Percentiles rank a stretch among this genome's conserved stretches.
phyloP scores from a whole-genome alignment of 2,797 vertebrate species.

The Parotocinclus haroldoi region DNA sequence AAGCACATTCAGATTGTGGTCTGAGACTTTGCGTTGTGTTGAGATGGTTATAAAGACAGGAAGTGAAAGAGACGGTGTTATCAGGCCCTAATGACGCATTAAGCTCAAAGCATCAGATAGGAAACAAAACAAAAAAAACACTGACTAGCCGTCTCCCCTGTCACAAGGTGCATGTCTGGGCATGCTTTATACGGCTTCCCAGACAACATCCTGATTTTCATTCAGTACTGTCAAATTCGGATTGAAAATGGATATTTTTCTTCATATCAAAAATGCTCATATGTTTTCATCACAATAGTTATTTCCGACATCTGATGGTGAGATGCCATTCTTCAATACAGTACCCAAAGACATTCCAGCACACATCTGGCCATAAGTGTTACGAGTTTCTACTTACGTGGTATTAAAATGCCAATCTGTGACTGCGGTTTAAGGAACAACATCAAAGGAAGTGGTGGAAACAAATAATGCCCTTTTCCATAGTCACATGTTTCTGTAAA shows the following conservation, averaged over 20 bases:
- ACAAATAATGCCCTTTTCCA: constrained; percentile 56
- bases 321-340: background rate
- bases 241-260: background rate
- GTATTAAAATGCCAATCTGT: background rate
- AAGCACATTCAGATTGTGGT: constrained; percentile 12
- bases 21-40: constrained; percentile 48
- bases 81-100: constrained; percentile 72
- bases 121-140: constrained; percentile 72
- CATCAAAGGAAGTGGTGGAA: constrained; percentile 4
- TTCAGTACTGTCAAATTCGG: background rate
- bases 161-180: constrained; percentile 68
- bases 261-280: too few species aligned
- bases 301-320: too few species aligned
- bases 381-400: background rate
- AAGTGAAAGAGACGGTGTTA: constrained; percentile 76
- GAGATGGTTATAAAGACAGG: constrained; percentile 67
- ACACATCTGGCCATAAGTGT: background rate
- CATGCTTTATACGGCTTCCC: constrained; percentile 7
- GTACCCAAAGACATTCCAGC: background rate
- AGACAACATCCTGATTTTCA: background rate
- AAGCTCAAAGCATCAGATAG: constrained; percentile 70
- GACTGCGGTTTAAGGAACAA: constrained; percentile 2
- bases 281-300: too few species aligned
- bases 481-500: constrained; percentile 66
- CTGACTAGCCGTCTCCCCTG: constrained; percentile 67